A percentile compares a stretch with the other conserved stretches of the same genome.
phyloP scores from a whole-genome alignment of 37 sponge, comb jelly and placozoan species.

The Oopsacas minuta region DNA sequence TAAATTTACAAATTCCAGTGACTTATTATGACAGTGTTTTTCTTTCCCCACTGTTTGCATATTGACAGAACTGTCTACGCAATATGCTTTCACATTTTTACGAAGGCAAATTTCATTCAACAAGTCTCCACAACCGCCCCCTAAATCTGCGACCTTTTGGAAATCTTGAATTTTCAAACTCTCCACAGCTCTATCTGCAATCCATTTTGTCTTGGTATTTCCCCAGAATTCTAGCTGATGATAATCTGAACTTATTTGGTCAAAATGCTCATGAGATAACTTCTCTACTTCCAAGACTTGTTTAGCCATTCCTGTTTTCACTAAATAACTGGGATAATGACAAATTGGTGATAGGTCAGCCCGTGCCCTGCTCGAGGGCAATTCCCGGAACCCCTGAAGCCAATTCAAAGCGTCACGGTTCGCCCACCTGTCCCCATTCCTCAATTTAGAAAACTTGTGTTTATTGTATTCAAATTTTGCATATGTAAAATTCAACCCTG shows the following conservation, averaged over 20 bases:
- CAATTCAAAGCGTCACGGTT: too few species aligned
- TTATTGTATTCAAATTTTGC: too few species aligned
- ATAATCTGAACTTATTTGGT: neutral
- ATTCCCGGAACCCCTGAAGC: too few species aligned
- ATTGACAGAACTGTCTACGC: neutral
- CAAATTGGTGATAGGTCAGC: too few species aligned
- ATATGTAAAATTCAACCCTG: too few species aligned
- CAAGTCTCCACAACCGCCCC: neutral
- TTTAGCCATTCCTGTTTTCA: too few species aligned
- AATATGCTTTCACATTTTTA: neutral
- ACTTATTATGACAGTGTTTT: neutral
- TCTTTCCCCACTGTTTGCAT: neutral
- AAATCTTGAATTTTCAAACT: neutral
- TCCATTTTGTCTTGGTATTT: neutral
- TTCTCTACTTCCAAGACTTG: too few species aligned
- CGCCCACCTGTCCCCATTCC: too few species aligned
- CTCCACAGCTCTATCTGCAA: neutral
- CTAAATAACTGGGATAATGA: too few species aligned
- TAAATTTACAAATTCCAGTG: neutral
- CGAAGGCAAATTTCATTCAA: neutral
- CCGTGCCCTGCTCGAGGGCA: too few species aligned
- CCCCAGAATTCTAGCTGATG: neutral
- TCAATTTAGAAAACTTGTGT: too few species aligned
- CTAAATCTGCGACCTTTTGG: neutral
- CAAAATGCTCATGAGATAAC: neutral